Evolutionary conservation across 2,888 invertebrate species (phyloP), one percentile per base, ranked within the genome.

Genomic region (Andrena flavipes): DNA sequence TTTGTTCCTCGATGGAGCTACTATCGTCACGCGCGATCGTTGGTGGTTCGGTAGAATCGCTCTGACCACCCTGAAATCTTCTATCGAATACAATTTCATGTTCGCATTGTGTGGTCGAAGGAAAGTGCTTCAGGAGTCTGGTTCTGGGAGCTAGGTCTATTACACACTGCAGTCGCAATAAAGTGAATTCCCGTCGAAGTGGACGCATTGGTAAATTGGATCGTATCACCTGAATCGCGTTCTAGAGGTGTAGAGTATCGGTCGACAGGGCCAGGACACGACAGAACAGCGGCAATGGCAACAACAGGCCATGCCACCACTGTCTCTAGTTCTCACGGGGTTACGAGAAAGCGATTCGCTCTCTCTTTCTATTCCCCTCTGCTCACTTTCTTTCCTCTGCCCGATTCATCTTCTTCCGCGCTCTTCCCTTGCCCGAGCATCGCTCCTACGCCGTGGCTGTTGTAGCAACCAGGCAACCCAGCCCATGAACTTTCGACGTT

Each of bases 321-420:
- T 87, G 86, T 87, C 85, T 90, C 88, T 83, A 87, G 92, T 93
- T 93, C 93, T 93, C 93, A 93, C 92, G 93, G 91, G 92, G 91
- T 91, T 91, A 89, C 92, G 91, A 92, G 93, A 93, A 93, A 93
- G 92, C 90, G 88, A 91, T 90, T 85, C 84, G 79, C 86, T 85
- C 81, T 88, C 86, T 83, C 82, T 87, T 62, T 68, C 81, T 80
- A 76, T 63, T 51, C 72, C 64, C 26, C 51, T 42, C 35, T 78
- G 71, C 62, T 73, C 20, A 62, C 56, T 49, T 82, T 71, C 78
- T 76, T 65, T 64, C 80, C 76, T 60, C 69, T 77, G 70, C 68
- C 71, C 76, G 84, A 86, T 86, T 79, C 84, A 35, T 84, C 86
- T 86, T 86, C 82, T 62, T 35, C 26, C 77, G 69, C 63, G 62